Conservation (phyloP, 2,797 vertebrate species). For the Crenuchus spilurus region DNA sequence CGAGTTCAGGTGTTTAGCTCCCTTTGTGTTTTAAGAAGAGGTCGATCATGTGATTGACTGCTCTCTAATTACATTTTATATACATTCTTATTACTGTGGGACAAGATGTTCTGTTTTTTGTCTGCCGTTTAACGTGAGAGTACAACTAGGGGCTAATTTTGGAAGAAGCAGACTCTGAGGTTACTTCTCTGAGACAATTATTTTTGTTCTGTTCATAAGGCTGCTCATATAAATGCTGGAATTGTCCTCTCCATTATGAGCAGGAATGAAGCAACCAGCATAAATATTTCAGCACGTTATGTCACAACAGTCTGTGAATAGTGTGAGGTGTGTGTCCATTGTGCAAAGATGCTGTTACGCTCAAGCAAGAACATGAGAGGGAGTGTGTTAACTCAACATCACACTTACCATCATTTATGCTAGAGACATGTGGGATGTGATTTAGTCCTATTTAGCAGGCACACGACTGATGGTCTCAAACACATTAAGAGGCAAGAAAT, state of each 20-base stretch:
- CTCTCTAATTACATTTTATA: neutral
- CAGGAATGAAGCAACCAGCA: constrained; percentile 19
- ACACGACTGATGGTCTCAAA: no score
- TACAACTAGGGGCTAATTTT: constrained; percentile 5
- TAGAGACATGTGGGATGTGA: no score
- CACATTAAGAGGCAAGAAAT: no score
- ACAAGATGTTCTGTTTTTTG: neutral
- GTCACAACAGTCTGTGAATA: neutral
- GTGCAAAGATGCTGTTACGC: neutral
- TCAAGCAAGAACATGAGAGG: no score
- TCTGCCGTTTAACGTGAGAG: constrained; percentile 20
- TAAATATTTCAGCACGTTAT: neutral
- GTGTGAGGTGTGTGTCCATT: neutral
- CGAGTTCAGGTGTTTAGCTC: neutral
- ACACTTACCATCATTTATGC: no score
- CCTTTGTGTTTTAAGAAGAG: neutral
- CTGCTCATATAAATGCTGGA: neutral
- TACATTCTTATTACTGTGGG: no score
- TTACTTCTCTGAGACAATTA: constrained; percentile 16
- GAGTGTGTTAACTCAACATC: no score
- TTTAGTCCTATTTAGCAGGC: no score
- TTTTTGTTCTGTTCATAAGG: constrained; percentile 2
- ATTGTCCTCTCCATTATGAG: constrained; percentile 5
- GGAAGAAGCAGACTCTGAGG: constrained; percentile 8
- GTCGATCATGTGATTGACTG: neutral